Conservation (phyloP, 1,140 invertebrate species). For the Procambarus clarkii region DNA sequence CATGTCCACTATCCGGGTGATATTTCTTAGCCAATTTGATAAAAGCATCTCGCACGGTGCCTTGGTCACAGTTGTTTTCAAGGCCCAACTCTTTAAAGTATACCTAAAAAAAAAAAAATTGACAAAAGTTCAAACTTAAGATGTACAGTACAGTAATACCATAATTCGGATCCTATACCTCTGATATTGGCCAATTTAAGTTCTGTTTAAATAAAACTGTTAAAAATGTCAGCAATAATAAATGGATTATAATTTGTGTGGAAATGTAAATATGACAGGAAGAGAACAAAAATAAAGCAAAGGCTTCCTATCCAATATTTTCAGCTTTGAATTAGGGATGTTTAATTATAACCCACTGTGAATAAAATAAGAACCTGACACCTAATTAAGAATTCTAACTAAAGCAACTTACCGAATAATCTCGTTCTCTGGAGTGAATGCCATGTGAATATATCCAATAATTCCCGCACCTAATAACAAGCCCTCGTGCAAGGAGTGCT, state of each 20-base stretch:
- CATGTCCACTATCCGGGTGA: slow-evolving; percentile 86
- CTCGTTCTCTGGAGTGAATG: neutral
- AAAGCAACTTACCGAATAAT: neutral
- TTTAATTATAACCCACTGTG: too few species aligned
- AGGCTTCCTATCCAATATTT: too few species aligned
- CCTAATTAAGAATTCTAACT: too few species aligned
- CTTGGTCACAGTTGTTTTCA: slow-evolving; percentile 30
- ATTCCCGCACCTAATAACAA: neutral
- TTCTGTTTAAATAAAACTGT: too few species aligned
- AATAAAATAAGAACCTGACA: too few species aligned
- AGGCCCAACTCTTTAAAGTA: slow-evolving; percentile 35
- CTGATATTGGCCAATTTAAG: too few species aligned
- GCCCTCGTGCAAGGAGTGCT: neutral
- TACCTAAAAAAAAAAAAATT: slow-evolving; percentile 9
- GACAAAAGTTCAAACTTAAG: too few species aligned
- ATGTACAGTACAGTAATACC: too few species aligned
- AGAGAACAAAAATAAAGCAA: neutral
- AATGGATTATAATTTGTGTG: too few species aligned
- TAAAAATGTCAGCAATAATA: too few species aligned
- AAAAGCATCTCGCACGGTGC: slow-evolving; percentile 80
- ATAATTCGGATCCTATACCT: too few species aligned
- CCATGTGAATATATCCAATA: neutral
- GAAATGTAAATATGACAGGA: neutral
- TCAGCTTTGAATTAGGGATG: too few species aligned
- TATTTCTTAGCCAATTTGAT: slow-evolving; percentile 85